phyloP scores from a whole-genome alignment of 2,888 invertebrate genomes.

The Rhodophaea formosa region DNA sequence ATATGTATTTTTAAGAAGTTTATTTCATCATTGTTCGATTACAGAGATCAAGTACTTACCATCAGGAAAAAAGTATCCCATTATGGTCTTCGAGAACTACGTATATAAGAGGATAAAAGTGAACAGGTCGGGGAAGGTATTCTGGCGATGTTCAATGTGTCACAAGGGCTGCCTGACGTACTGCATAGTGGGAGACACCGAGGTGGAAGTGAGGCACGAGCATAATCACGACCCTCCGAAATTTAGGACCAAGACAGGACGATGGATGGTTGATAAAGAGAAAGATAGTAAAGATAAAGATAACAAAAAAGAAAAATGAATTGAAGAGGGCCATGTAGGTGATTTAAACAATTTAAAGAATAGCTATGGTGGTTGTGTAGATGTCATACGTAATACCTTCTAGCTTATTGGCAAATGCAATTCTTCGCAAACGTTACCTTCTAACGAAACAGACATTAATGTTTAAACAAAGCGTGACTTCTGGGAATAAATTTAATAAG shows the following conservation, averaged over 20 bases:
- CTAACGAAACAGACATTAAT: too few relatives aligned
- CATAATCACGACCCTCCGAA: constrained; percentile 42
- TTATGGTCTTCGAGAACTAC: constrained; percentile 39
- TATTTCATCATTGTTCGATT: neutral
- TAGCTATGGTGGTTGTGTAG: too few relatives aligned
- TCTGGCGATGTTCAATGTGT: constrained; percentile 45
- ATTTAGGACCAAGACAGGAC: constrained; percentile 30
- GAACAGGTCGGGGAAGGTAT: constrained; percentile 41
- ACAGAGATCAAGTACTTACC: constrained; percentile 36
- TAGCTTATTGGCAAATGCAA: too few relatives aligned
- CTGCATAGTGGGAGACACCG: constrained; percentile 33
- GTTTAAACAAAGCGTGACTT: too few relatives aligned
- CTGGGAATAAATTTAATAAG: too few relatives aligned
- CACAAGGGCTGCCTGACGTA: constrained; percentile 44
- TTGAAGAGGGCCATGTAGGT: neutral
- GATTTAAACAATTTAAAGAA: neutral
- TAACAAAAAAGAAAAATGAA: neutral
- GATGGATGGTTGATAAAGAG: constrained; percentile 20
- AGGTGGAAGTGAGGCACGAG: constrained; percentile 28
- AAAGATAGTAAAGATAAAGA: neutral
- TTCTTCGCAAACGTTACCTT: too few relatives aligned
- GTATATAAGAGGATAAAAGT: constrained; percentile 44
- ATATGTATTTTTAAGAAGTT: too few relatives aligned
- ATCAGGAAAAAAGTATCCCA: constrained; percentile 43
- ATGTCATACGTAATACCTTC: too few relatives aligned